A percentile compares a stretch with the other conserved stretches of the same genome.
Evolutionary conservation across 2,113 vertebrate species (phyloP).

Genomic region (Dicerorhinus sumatrensis): DNA sequence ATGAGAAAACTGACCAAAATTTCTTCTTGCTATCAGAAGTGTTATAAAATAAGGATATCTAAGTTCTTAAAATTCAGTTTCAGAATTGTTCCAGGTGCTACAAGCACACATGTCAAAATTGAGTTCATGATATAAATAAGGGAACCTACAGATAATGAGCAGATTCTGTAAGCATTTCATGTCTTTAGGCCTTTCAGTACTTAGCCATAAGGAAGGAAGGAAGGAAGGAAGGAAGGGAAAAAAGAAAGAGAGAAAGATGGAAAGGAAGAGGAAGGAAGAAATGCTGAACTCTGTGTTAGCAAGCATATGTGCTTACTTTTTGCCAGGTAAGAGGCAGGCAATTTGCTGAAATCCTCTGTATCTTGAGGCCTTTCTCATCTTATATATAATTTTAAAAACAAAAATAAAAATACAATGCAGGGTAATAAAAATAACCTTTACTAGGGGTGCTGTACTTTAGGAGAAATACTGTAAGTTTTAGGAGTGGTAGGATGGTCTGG

Average conservation of each 20-base stretch:
- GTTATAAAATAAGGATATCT: neutral
- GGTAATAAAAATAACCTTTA: slow-evolving; percentile 2
- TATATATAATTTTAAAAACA: neutral
- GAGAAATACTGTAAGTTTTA: neutral
- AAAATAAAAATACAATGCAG: neutral
- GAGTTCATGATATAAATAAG: neutral
- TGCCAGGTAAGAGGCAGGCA: neutral
- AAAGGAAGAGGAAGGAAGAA: neutral
- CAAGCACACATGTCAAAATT: neutral
- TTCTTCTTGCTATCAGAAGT: neutral
- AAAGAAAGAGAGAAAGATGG: neutral
- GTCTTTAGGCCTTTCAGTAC: neutral
- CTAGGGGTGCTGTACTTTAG: neutral
- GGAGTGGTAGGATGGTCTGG: neutral
- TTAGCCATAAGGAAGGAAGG: neutral
- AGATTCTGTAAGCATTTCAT: neutral
- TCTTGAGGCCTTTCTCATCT: neutral
- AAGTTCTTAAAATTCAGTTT: neutral
- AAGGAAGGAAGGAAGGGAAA: neutral
- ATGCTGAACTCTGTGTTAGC: neutral
- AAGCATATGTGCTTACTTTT: neutral
- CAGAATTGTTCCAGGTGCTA: neutral
- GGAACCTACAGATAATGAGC: neutral
- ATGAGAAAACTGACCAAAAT: neutral
- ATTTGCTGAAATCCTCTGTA: neutral